phyloP scores from a whole-genome alignment of 2,888 invertebrate genomes.

The Escarpia spicata region DNA sequence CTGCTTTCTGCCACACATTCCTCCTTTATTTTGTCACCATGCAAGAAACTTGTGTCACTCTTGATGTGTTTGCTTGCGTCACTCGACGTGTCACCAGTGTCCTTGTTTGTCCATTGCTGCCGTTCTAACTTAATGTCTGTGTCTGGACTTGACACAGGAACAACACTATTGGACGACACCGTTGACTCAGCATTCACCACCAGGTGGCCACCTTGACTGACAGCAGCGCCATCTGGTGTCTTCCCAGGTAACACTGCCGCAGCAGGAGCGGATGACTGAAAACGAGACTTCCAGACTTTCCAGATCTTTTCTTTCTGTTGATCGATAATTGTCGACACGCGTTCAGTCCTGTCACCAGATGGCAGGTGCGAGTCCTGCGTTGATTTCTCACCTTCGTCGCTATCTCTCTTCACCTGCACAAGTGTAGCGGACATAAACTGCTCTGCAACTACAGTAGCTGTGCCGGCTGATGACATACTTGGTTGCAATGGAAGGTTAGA shows the following conservation, averaged over 20 bases:
- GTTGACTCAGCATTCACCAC: background rate
- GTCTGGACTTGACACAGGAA: background rate
- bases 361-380: background rate
- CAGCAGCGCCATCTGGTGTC: background rate
- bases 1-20: background rate
- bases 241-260: background rate
- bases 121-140: background rate
- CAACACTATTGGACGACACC: background rate
- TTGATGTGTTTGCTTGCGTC: no score
- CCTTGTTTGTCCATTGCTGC: background rate
- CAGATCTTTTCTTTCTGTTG: conserved; percentile 1
- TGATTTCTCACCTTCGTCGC: background rate
- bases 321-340: background rate
- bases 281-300: background rate
- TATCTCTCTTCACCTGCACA: background rate
- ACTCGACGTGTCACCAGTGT: no score
- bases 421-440: background rate
- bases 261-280: background rate
- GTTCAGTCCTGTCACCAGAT: background rate
- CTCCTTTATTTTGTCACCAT: background rate
- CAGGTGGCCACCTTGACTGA: background rate
- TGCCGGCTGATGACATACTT: no score
- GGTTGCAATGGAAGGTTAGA: no score
- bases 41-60: background rate
- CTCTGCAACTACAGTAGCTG: background rate